Base-by-base conservation (phyloP, 2,113 vertebrate genomes). In the Cepphus grylle region DNA sequence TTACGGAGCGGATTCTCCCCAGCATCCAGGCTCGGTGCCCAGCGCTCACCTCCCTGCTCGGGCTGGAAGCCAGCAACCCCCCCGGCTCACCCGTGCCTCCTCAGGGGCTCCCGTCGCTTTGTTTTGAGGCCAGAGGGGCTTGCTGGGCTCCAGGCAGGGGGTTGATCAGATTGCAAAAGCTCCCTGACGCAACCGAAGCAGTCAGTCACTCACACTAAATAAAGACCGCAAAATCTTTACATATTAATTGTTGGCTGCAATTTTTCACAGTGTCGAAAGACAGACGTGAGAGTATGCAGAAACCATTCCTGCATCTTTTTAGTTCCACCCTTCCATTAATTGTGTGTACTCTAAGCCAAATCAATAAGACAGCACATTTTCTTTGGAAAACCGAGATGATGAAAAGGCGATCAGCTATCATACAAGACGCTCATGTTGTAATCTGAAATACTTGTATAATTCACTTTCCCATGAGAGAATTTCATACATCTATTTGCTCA, bases 181-280 rank as follows among this genome's bases (percentile, higher is more conserved):
- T 91, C 77, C 93, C 94, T 93, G 95, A 84, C 8, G 26, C 85
- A 77, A 87, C 21, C 1, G 22, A 56, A 88, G 71, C 93, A 38
- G 74, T 71, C 93, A 83, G 2, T 49, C 73, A 59, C 56, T 42
- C 66, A 30, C 63, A 43, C 71, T 43, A 89, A 89, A 94, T 71
- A 71, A 81, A 94, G 53, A 52, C 80, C 67, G 13, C 83, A 92
- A 93, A 97, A 93, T 94, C 92, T 65, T 88, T 36, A 93, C 91
- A 74, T 93, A 80, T 81, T 95, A 94, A 97, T 97, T 96, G 91
- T 30, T 86, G 84, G 87, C 93, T 95, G 62, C 89, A 70, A 97
- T 96, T 94, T 91, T 95, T 96, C 8, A 5, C 4, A 1, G 89
- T 25, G 91, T 76, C 72, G 86, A 93, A 86, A 96, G 90, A 52